Percentiles rank a stretch among this genome's conserved stretches.
These are phyloP conservation scores for Stylophora pistillata DNA, from an alignment of 64 coral and sea anemone genomes.

Conservation along the genomic window DNA sequence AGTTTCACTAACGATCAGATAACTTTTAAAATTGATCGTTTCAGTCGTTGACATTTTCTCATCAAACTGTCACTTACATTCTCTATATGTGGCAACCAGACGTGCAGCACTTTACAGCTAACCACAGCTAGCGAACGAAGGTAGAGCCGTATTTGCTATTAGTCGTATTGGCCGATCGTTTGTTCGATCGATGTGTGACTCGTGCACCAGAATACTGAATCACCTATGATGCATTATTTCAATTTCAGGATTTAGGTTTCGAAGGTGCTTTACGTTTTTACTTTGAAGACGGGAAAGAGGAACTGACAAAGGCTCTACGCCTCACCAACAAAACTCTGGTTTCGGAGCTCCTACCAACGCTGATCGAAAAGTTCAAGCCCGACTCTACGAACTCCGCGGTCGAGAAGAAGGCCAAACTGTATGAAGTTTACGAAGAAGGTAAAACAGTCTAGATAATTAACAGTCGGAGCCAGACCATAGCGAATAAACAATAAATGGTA, in stretches of 20 bases:
- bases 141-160: conserved; percentile 6
- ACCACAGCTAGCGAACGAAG: neutral
- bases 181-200: neutral
- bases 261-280: conserved; percentile 96
- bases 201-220: neutral
- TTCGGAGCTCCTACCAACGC: conserved; percentile 81
- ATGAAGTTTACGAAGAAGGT: conserved; percentile 95
- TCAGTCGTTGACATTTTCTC: conserved; percentile 6
- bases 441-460: neutral
- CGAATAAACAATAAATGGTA: neutral
- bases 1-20: neutral
- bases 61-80: neutral
- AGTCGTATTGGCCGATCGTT: conserved; percentile 5
- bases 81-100: neutral
- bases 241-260: conserved; percentile 82
- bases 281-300: conserved; percentile 92
- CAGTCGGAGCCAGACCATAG: neutral
- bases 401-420: conserved; percentile 87
- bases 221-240: conserved; percentile 28
- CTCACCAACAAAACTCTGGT: conserved; percentile 84
- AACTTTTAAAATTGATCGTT: neutral
- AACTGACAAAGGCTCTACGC: conserved; percentile 89
- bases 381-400: conserved; percentile 71
- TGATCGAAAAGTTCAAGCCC: conserved; percentile 98
- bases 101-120: too few species aligned